phyloP scores from a whole-genome alignment of 1,140 invertebrate genomes.

The Goniozus legneri region DNA sequence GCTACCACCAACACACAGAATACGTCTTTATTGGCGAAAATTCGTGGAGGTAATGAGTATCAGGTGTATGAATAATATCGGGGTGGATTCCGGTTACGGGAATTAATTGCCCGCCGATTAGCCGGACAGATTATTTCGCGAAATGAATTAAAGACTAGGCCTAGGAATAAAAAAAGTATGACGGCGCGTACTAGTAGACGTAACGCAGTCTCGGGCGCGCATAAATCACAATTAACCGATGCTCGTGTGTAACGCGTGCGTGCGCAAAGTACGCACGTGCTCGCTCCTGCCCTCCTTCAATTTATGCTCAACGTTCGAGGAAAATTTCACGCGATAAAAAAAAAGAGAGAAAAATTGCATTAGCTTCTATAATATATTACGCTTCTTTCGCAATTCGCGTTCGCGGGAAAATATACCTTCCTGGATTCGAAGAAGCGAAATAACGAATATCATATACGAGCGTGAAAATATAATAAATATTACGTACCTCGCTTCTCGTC shows the following conservation, averaged over 20 bases:
- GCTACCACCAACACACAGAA: too few species aligned
- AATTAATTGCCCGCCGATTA: slow-evolving; percentile 11
- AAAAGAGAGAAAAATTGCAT: too few species aligned
- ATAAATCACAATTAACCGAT: slow-evolving; percentile 41
- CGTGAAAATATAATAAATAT: too few species aligned
- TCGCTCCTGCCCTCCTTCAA: slow-evolving; percentile 21
- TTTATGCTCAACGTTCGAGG: too few species aligned
- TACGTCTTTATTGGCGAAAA: too few species aligned
- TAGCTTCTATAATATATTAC: too few species aligned
- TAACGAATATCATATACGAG: too few species aligned
- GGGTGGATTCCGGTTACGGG: neutral
- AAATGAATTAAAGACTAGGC: slow-evolving; percentile 16
- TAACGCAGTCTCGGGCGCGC: slow-evolving; percentile 13
- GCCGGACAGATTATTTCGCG: slow-evolving; percentile 16
- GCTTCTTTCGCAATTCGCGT: too few species aligned
- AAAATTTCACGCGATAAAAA: too few species aligned
- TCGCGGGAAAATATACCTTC: too few species aligned
- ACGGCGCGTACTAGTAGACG: neutral
- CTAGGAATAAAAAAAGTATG: neutral
- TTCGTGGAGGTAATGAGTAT: neutral
- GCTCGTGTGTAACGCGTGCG: slow-evolving; percentile 16
- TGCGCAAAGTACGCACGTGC: slow-evolving; percentile 20
- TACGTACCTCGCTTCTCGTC: too few species aligned
- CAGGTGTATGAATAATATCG: slow-evolving; percentile 1
- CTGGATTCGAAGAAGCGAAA: too few species aligned